phyloP scores from a whole-genome alignment of 2,888 invertebrate genomes.

The Hemaris fuciformis region DNA sequence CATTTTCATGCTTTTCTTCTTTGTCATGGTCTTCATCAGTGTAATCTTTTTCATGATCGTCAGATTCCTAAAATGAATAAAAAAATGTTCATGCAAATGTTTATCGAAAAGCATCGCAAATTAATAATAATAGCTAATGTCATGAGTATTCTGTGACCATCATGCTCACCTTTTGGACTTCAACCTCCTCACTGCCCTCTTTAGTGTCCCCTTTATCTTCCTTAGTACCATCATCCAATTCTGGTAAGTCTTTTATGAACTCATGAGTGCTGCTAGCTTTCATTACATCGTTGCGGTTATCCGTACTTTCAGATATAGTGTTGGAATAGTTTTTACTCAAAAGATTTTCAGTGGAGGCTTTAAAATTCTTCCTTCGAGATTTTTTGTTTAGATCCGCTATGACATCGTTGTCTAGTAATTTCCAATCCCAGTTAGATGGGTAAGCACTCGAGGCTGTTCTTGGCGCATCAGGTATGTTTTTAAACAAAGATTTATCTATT shows the following conservation, averaged over 20 bases:
- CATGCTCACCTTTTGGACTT: slow-evolving; percentile 58
- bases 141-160: no score
- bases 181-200: slow-evolving; percentile 36
- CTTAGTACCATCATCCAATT: slow-evolving; percentile 58
- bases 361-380: slow-evolving; percentile 60
- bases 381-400: slow-evolving; percentile 70
- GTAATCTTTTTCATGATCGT: slow-evolving; percentile 27
- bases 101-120: slow-evolving; percentile 71
- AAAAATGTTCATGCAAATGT: slow-evolving; percentile 71
- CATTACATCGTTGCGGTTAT: slow-evolving; percentile 52
- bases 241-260: slow-evolving; percentile 68
- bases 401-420: slow-evolving; percentile 79
- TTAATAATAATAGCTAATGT: slow-evolving; percentile 53
- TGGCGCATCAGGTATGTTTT: slow-evolving; percentile 90
- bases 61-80: slow-evolving; percentile 67
- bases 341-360: slow-evolving; percentile 69
- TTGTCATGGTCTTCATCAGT: slow-evolving; percentile 20
- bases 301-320: slow-evolving; percentile 62
- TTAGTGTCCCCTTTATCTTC: slow-evolving; percentile 29
- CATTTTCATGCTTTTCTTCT: slow-evolving; percentile 16
- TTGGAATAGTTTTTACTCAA: slow-evolving; percentile 72
- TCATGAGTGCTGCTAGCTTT: slow-evolving; percentile 74
- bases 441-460: slow-evolving; percentile 87
- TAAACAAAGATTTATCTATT: slow-evolving; percentile 86
- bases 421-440: slow-evolving; percentile 88